Conservation (phyloP, 2,888 invertebrate genomes). For the Tachystola acroxantha region DNA sequence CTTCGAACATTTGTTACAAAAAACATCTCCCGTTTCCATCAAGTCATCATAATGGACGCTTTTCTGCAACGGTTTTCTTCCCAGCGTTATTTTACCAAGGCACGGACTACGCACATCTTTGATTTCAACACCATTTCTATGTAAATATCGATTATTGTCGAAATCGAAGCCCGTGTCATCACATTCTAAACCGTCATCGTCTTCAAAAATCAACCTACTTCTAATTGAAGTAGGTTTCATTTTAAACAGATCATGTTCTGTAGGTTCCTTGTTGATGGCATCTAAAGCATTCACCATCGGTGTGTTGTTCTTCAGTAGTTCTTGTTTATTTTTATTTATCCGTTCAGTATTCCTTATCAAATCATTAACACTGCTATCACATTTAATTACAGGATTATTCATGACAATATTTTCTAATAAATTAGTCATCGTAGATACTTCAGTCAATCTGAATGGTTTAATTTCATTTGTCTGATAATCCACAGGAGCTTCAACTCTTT, state of each 20-base stretch:
- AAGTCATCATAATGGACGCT: slow-evolving; percentile 36
- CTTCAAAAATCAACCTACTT: slow-evolving; percentile 24
- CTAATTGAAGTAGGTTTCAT: slow-evolving; percentile 6
- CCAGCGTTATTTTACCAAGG: slow-evolving; percentile 20
- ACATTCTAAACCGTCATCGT: slow-evolving; percentile 13
- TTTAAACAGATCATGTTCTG: not conserved
- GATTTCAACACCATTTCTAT: too few relatives aligned
- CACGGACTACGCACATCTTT: slow-evolving; percentile 9
- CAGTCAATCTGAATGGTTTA: too few relatives aligned
- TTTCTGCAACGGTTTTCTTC: not conserved
- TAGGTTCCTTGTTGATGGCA: not conserved
- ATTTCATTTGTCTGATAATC: too few relatives aligned
- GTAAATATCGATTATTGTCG: too few relatives aligned
- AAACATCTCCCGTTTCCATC: slow-evolving; percentile 19
- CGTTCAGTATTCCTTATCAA: not conserved
- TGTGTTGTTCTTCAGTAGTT: not conserved
- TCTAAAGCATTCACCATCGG: not conserved
- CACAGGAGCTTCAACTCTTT: too few relatives aligned
- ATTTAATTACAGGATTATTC: too few relatives aligned
- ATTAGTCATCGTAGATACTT: too few relatives aligned
- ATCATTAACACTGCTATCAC: not conserved
- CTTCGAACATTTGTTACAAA: slow-evolving; percentile 29
- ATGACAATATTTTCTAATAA: too few relatives aligned
- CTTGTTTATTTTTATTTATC: not conserved
- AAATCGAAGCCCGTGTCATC: not conserved